These are phyloP conservation scores for Ciconia maguari DNA, from an alignment of 2,113 vertebrate species.

Conservation along the genomic window DNA sequence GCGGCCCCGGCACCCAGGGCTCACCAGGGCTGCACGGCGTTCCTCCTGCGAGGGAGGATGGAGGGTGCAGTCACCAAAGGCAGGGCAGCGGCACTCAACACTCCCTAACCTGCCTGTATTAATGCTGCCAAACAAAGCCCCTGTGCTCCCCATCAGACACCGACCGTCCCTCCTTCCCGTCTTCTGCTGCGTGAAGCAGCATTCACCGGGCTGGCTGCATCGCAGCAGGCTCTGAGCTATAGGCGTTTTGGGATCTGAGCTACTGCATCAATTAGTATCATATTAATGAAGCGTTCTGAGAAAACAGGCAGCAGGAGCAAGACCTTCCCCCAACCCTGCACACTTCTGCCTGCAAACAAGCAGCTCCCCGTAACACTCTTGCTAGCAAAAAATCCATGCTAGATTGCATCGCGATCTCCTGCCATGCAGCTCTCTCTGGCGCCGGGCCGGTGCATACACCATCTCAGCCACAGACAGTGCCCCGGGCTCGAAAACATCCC, in stretches of 20 bases:
- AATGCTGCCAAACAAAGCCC: background rate
- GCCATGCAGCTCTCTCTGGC: rapidly evolving
- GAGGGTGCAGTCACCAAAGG: background rate
- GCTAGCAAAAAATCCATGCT: background rate
- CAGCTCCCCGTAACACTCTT: background rate
- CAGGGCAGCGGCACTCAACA: rapidly evolving
- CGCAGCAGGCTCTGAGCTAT: background rate
- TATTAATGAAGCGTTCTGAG: background rate
- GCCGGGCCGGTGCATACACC: rapidly evolving
- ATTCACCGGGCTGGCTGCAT: background rate
- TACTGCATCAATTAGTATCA: background rate
- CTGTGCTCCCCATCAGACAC: background rate
- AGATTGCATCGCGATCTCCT: background rate
- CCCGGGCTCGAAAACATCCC: background rate
- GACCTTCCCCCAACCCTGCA: background rate
- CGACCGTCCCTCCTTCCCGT: background rate
- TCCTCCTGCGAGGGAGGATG: rapidly evolving
- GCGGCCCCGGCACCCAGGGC: rapidly evolving
- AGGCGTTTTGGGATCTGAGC: background rate
- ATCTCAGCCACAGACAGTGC: background rate
- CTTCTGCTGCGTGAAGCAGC: background rate
- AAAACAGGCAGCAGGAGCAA: background rate
- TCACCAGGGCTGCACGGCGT: background rate
- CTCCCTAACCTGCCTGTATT: background rate
- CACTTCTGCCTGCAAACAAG: background rate